Evolutionary conservation across 2,888 invertebrate genomes (phyloP), one percentile per base, ranked within the genome.

Genomic region (Agrochola litura): DNA sequence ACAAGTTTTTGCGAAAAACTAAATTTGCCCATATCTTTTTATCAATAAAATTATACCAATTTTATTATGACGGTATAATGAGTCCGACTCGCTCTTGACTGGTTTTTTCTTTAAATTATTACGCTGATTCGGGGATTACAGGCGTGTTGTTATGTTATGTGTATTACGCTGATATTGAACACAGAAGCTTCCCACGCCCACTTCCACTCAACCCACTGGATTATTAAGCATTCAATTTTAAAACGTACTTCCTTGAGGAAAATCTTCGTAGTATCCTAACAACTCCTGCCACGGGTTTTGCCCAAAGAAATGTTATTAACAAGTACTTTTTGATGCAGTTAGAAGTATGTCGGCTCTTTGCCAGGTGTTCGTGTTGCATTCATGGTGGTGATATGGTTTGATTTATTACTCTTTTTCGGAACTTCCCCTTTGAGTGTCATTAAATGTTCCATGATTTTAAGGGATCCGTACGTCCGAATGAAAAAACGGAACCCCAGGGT

Each of bases 201-300:
- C 5, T 46, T 56, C 9, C 43, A 65, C 60, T 64, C n/a, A 67
- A 41, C 22, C 37, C 70, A 37, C 67, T 60, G 64, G n/a, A 65
- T 49, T 76, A 75, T 22, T 68, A 64, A 81, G 19, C 9, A 46
- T 70, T 58, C 30, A 73, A 60, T 76, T 73, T 66, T 46, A 60
- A 77, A 64, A 65, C 22, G n/a, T 60, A 73, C 67, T 67, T 82
- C 69, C 65, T 75, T 60, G 43, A 82, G 67, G 82, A 82, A 60
- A 67, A 82, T 64, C 63, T 60, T 67, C 43, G 12, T 10, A 41
- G 9, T 68, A 54, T 54, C 22, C 22, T 58, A n/a, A 73, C 56
- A 77, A 56, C 10, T 66, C 16, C 30, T 43, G 37, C 61, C 10
- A 5, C 14, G 25, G 58, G 83, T 73, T 77, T 69, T 77, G 56